These are phyloP conservation scores for Poeciliopsis presidionis DNA, from an alignment of 2,797 vertebrate species.

Conservation along the genomic window DNA sequence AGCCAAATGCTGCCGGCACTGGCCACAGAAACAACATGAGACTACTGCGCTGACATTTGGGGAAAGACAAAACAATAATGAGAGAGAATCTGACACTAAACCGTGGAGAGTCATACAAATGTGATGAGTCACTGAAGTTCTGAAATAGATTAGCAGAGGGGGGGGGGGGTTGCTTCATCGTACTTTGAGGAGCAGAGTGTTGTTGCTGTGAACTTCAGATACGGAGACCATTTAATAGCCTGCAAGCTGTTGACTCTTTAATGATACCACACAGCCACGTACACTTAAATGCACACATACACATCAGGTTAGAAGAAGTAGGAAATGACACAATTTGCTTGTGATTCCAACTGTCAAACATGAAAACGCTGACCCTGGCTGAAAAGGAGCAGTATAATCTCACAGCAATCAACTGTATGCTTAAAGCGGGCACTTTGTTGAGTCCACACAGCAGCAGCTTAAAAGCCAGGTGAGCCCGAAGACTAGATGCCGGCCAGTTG, in stretches of 20 bases:
- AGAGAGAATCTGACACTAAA: conserved; percentile 24
- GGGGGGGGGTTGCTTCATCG: neutral
- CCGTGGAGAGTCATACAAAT: conserved; percentile 31
- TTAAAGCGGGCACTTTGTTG: conserved; percentile 55
- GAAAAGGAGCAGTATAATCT: conserved; percentile 76
- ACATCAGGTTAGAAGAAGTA: conserved; percentile 62
- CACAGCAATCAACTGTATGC: conserved; percentile 70
- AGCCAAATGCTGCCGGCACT: conserved; percentile 80
- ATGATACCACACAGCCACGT: conserved; percentile 37
- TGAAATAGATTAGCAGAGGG: conserved; percentile 8
- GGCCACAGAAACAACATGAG: conserved; percentile 76
- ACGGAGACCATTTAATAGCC: conserved; percentile 40
- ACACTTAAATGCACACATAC: conserved; percentile 31
- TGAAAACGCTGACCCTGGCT: conserved; percentile 71
- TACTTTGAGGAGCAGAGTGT: conserved; percentile 16
- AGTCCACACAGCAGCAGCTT: conserved; percentile 36
- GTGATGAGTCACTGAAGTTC: conserved; percentile 45
- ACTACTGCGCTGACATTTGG: conserved; percentile 67
- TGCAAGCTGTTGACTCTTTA: conserved; percentile 42
- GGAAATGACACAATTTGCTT: conserved; percentile 81
- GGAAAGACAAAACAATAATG: conserved; percentile 49
- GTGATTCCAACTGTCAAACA: conserved; percentile 82
- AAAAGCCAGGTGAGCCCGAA: conserved; percentile 11
- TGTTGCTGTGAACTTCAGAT: conserved; percentile 25
- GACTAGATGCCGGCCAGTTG: neutral